These are phyloP conservation scores for Tipula lateralis DNA, from an alignment of 2,888 invertebrate genomes.

Conservation along the genomic window DNA sequence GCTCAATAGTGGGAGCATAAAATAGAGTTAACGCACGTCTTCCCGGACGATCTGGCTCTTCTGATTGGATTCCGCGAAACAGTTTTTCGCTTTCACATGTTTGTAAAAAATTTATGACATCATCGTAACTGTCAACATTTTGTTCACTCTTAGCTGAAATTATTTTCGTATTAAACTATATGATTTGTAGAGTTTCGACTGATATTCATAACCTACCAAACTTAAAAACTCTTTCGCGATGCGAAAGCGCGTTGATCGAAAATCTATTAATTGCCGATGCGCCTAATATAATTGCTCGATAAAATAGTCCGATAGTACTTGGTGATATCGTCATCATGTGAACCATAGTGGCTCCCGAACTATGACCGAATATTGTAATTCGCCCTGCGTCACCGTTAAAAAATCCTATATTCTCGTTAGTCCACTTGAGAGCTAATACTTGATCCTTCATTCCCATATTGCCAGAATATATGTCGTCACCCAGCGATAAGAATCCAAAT, in stretches of 20 bases:
- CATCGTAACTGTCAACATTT: conserved; percentile 14
- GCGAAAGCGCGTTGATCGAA: background rate
- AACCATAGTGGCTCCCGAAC: conserved; percentile 43
- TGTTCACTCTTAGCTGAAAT: background rate
- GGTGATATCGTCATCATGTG: conserved; percentile 36
- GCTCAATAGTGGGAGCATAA: background rate
- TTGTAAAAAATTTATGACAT: conserved; percentile 29
- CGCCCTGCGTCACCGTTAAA: conserved; percentile 46
- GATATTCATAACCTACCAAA: background rate
- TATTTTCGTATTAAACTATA: background rate
- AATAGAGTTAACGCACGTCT: background rate
- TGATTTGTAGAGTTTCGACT: background rate
- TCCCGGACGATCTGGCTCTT: background rate
- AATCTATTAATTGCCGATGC: conserved; percentile 26
- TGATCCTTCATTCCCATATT: conserved; percentile 50
- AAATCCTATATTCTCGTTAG: conserved; percentile 44
- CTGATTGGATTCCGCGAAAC: background rate
- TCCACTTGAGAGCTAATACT: conserved; percentile 44
- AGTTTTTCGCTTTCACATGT: conserved; percentile 26
- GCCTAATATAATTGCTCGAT: conserved; percentile 30
- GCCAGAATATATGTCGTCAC: conserved; percentile 43
- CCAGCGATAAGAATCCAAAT: conserved; percentile 40
- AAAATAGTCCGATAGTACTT: conserved; percentile 26
- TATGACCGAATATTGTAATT: conserved; percentile 46
- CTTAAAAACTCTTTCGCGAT: background rate